Base-by-base conservation (phyloP, 2,888 invertebrate genomes). In the Odontocolon sp. region DNA sequence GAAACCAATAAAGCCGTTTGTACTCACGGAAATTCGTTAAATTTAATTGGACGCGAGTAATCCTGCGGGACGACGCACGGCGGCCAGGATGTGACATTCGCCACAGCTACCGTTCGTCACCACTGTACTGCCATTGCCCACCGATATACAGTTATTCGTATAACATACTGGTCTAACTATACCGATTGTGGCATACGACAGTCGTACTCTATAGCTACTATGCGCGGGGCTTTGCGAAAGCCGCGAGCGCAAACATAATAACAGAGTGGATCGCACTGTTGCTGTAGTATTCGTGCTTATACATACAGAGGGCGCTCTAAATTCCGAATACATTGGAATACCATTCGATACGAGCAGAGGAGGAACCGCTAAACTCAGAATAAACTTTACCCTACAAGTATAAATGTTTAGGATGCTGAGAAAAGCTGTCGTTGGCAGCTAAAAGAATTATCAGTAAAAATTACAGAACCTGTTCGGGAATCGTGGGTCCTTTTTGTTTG, bases 41-140 rank as follows among this genome's bases (percentile, higher is more conserved):
- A 89, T 88, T 89, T 89, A 89, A 89, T 88, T 88, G 89, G 88
- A 89, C 86, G 87, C 83, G 83, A 87, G 85, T 88, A 87, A 88
- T 88, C 87, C 83, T 75, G 54, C 77, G 78, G 77, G 50, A 73
- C 72, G 72, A 42, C 68, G 67, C 52, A 68, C 70, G 71, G 45
- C 56, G 38, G 61, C 61, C 50, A 21, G 42, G 5, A 59, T 14
- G 14, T 21, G 26, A 42, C 9, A 16, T n/a, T 28, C 28, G 9
- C 14, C 16, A 4, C n/a, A n/a, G n/a, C n/a, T n/a, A n/a, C n/a
- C n/a, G n/a, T n/a, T n/a, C n/a, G n/a, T n/a, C n/a, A n/a, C 56
- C 9, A 36, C 40, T 40, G 38, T 42, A 9, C 38, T 16, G 40
- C 14, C 42, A 42, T n/a, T 38, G 14, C 57, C 9, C 26, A 8